These are phyloP conservation scores for Porphyrio hochstetteri DNA, from an alignment of 2,113 vertebrate genomes.

Conservation along the genomic window DNA sequence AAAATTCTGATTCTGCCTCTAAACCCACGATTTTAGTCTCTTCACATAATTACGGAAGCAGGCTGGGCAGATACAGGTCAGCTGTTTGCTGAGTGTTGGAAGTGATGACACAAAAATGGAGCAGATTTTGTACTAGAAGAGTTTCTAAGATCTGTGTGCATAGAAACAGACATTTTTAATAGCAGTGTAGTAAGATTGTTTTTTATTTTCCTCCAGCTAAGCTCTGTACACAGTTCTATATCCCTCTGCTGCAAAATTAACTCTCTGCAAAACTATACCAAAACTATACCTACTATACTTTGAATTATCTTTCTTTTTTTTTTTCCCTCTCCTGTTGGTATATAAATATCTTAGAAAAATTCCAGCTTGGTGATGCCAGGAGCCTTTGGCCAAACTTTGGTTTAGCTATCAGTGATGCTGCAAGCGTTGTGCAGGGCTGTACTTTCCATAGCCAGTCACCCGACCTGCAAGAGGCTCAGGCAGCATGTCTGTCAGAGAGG, in stretches of 20 bases:
- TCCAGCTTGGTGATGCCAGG: neutral
- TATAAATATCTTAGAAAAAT: neutral
- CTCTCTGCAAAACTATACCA: neutral
- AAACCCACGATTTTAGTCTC: neutral
- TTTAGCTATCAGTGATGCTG: neutral
- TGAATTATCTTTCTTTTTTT: neutral
- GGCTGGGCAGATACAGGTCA: neutral
- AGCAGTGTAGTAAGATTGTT: neutral
- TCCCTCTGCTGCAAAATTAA: neutral
- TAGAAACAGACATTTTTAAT: slow-evolving; percentile 31
- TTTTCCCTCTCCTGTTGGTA: neutral
- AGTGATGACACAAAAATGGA: neutral
- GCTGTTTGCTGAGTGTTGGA: neutral
- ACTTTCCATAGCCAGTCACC: neutral
- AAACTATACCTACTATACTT: neutral
- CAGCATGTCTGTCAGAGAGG: neutral
- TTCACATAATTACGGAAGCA: neutral
- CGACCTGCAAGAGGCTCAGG: neutral
- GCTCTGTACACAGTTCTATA: neutral
- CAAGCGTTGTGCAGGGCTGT: neutral
- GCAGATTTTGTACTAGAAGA: neutral
- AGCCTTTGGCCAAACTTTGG: neutral
- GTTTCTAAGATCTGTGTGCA: neutral
- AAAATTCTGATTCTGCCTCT: neutral
- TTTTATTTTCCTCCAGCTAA: neutral